Evolutionary conservation across 2,113 vertebrate genomes (phyloP).

Genomic region (Passer domesticus): DNA sequence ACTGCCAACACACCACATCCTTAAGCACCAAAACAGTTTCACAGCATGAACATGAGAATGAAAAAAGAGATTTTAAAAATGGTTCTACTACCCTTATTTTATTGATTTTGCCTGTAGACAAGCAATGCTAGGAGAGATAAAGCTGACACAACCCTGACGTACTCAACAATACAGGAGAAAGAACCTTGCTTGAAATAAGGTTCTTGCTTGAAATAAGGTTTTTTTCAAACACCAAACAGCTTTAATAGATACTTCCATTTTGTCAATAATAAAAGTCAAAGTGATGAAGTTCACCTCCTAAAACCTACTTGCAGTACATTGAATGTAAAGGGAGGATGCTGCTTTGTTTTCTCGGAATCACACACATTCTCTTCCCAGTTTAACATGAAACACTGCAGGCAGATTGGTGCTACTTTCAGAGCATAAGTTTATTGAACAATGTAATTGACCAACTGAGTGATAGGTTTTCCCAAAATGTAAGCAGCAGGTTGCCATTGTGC

Average conservation of each 20-base stretch:
- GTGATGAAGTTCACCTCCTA: background rate
- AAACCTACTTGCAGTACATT: background rate
- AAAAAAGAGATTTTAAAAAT: background rate
- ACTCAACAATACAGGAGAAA: background rate
- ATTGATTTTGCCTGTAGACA: background rate
- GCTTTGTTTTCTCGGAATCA: background rate
- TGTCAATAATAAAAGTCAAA: background rate
- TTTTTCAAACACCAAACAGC: background rate
- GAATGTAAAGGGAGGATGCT: background rate
- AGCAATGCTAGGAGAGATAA: background rate
- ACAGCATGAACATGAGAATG: background rate
- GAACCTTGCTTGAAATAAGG: background rate
- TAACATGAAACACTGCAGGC: background rate
- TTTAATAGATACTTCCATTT: background rate
- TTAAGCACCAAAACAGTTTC: background rate
- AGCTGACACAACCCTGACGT: fast-evolving
- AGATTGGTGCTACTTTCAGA: background rate
- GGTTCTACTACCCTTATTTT: background rate
- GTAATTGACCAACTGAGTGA: background rate
- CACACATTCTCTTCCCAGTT: background rate
- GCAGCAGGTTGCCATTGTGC: background rate
- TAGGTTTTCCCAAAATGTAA: background rate
- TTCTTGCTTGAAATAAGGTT: background rate
- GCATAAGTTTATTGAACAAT: background rate
- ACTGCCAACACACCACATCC: background rate